Percentiles rank a stretch among this genome's conserved stretches.
phyloP scores from a whole-genome alignment of 2,113 vertebrate species.

The Eolophus roseicapilla region DNA sequence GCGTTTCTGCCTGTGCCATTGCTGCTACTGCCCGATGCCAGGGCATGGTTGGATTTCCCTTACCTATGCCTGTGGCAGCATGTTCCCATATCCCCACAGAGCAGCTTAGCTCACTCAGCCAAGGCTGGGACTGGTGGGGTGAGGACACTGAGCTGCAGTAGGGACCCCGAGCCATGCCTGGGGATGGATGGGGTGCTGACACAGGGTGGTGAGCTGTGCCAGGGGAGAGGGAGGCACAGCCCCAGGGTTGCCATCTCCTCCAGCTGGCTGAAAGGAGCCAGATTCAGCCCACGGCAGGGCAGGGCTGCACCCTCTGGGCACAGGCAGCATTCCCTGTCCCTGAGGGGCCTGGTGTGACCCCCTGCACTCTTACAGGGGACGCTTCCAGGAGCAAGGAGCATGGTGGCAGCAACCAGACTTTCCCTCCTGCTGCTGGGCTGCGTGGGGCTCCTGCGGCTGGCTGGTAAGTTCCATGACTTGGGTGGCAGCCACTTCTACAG shows the following conservation, averaged over 20 bases:
- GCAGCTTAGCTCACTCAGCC: not conserved
- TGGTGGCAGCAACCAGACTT: not conserved
- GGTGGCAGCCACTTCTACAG: not conserved
- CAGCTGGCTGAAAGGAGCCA: not conserved
- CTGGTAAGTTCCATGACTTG: not conserved
- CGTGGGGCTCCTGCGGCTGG: not conserved
- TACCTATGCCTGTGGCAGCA: rapidly evolving
- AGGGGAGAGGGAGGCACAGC: not conserved
- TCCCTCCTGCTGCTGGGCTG: slow-evolving; percentile 30
- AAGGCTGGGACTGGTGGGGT: not conserved
- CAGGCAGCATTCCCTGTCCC: not conserved
- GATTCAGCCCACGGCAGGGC: not conserved
- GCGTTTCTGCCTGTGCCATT: rapidly evolving
- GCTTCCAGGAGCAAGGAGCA: not conserved
- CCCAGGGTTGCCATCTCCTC: not conserved
- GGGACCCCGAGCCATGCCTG: rapidly evolving
- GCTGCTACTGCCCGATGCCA: not conserved
- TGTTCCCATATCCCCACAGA: not conserved
- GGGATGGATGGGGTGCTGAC: rapidly evolving
- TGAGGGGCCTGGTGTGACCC: not conserved
- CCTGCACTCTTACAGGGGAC: not conserved
- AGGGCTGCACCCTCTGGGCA: not conserved
- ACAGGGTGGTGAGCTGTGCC: not conserved
- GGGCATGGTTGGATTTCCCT: too few species aligned
- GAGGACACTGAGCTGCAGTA: rapidly evolving